Evolutionary conservation across 1,140 invertebrate species (phyloP).

Genomic region (Mactra quadrangularis): DNA sequence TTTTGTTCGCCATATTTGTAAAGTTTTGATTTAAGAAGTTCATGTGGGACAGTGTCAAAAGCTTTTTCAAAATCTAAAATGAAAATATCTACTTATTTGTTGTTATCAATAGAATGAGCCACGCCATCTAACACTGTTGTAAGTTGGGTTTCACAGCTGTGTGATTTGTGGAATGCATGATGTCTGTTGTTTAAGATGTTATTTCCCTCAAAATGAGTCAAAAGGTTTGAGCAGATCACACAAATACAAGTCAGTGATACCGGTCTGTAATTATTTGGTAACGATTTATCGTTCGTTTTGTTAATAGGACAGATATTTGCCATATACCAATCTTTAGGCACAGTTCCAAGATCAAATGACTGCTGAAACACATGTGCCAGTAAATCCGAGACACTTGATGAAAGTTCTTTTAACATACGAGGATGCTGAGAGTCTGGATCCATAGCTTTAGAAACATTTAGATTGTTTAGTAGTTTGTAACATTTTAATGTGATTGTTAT

Average conservation of each 20-base stretch:
- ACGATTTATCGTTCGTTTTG: slow-evolving; percentile 25
- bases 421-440: neutral
- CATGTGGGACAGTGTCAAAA: slow-evolving; percentile 37
- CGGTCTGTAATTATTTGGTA: no score
- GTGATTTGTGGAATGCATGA: slow-evolving; percentile 28
- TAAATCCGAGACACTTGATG: neutral
- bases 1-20: slow-evolving; percentile 15
- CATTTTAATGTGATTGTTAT: slow-evolving; percentile 5
- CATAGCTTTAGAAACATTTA: no score
- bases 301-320: slow-evolving; percentile 31
- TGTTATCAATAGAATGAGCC: neutral
- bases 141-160: slow-evolving; percentile 27
- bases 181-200: slow-evolving; percentile 34
- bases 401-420: neutral
- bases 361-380: neutral
- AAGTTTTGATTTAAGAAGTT: slow-evolving; percentile 27
- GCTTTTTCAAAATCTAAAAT: slow-evolving; percentile 29
- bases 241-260: slow-evolving; percentile 38
- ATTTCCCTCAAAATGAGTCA: slow-evolving; percentile 10
- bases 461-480: neutral
- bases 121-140: slow-evolving; percentile 14
- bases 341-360: neutral
- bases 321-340: slow-evolving; percentile 11
- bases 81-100: slow-evolving; percentile 28
- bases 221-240: slow-evolving; percentile 38